Evolutionary conservation across 1,140 invertebrate genomes (phyloP), one percentile per base, ranked within the genome.

Genomic region (Drosophila nasuta): DNA sequence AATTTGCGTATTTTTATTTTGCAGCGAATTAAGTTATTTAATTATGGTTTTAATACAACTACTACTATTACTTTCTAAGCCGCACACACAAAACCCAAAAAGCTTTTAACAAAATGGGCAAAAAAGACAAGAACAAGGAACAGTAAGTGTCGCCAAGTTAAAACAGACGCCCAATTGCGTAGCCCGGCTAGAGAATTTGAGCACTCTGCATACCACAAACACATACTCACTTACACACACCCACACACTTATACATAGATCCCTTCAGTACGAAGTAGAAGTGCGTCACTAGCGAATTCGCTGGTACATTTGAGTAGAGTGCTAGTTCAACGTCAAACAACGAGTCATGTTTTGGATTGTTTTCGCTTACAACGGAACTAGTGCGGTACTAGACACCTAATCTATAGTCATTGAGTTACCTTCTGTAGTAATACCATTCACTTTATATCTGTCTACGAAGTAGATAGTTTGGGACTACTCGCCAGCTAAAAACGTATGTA

Each of bases 71-170:
- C 28, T 43, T 30, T 35, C 1, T 70, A 63, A 25, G 56, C 71
- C 56, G 63, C 64, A 52, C 43, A 17, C 54, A 20, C 35, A 43
- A 7, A 62, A 38, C 25, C 28, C 7, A n/a, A 30, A 43, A n/a
- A 20, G 17, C 25, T 48, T 64, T 8, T 38, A 51, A 38, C 6
- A 38, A 38, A 51, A 92, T 92, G 91, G 91, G 91, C 79, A 91
- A 92, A 66, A 92, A 92, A 91, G 91, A 92, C 76, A 92, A 92
- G 60, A 92, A 92, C 63, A 92, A 91, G 81, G 91, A 91, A 89
- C 74, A 76, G 91, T 92, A 92, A 91, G 91, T 91, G 73, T 81
- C 48, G 28, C 52, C 41, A 46, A 20, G 38, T 11, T 41, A 10
- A 41, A 28, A 20, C 20, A 30, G 41, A 48, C 7, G 33, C 33